Evolutionary conservation across 2,113 vertebrate genomes (phyloP).

Genomic region (Dendrocopos noguchii): DNA sequence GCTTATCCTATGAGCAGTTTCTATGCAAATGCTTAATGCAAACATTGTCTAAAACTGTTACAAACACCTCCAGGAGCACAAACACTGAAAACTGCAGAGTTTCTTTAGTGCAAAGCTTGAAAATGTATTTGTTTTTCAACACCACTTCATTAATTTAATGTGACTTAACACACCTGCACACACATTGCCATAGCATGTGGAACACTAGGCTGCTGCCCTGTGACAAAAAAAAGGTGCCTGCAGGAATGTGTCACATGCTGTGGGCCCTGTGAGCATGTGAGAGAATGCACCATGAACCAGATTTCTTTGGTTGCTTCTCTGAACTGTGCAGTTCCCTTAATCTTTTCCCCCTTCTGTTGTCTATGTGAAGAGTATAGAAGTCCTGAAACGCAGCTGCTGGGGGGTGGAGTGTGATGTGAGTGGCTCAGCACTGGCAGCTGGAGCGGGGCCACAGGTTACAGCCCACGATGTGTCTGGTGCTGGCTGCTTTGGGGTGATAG

Average conservation of each 20-base stretch:
- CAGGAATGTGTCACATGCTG: neutral
- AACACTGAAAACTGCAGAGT: neutral
- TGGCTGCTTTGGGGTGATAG: rapidly evolving
- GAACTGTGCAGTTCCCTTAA: neutral
- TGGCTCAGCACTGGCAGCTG: neutral
- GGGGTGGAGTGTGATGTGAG: neutral
- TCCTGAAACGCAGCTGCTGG: neutral
- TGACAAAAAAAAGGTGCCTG: neutral
- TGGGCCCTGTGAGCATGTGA: neutral
- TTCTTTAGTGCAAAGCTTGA: neutral
- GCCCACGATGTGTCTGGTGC: too few relatives aligned
- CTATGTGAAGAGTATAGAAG: neutral
- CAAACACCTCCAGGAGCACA: neutral
- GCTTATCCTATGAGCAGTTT: neutral
- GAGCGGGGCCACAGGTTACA: rapidly evolving
- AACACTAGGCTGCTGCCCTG: neutral
- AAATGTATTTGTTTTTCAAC: neutral
- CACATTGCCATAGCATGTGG: neutral
- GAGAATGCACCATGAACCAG: neutral
- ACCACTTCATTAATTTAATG: neutral
- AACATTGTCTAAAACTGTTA: neutral
- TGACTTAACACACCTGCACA: neutral
- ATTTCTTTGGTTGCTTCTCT: neutral
- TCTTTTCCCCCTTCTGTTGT: neutral
- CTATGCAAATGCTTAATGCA: neutral